Percentiles rank a stretch among this genome's conserved stretches.
Conservation (phyloP, 2,888 invertebrate genomes). For the Horisme vitalbata region DNA sequence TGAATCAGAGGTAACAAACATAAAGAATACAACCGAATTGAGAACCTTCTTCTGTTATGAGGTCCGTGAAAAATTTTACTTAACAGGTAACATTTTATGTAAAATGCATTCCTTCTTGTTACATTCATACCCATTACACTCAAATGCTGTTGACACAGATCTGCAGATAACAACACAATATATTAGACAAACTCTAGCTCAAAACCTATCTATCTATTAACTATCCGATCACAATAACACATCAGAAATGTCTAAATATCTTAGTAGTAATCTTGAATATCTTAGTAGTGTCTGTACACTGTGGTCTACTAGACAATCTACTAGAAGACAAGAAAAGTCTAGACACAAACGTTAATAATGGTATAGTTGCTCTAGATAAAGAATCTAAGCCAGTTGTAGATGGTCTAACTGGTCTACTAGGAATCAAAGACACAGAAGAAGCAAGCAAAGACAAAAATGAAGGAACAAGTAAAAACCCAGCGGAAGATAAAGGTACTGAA, state of each 20-base stretch:
- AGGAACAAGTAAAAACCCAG: neutral
- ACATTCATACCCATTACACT: neutral
- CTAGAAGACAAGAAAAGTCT: constrained; percentile 17
- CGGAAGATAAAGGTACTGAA: neutral
- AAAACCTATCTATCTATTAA: neutral
- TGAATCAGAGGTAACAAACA: no score
- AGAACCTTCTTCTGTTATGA: no score
- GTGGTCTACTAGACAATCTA: constrained; percentile 24
- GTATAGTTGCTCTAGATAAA: constrained; percentile 14
- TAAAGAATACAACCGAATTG: no score
- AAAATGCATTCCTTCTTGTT: no score
- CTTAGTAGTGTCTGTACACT: constrained; percentile 12
- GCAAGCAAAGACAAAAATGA: neutral
- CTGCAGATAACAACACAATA: constrained; percentile 6
- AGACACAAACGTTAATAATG: constrained; percentile 14
- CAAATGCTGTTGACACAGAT: constrained; percentile 13
- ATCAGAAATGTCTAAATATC: constrained; percentile 22
- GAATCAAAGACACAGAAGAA: constrained; percentile 5
- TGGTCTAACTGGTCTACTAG: constrained; percentile 13
- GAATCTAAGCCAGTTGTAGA: constrained; percentile 18
- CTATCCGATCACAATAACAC: neutral
- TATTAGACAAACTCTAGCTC: constrained; percentile 4
- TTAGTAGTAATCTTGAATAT: constrained; percentile 9
- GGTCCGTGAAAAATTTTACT: no score
- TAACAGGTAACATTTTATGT: no score